Percentiles rank a stretch among this genome's conserved stretches.
Conservation (phyloP, 2,797 vertebrate species). For the Macropodus opercularis region DNA sequence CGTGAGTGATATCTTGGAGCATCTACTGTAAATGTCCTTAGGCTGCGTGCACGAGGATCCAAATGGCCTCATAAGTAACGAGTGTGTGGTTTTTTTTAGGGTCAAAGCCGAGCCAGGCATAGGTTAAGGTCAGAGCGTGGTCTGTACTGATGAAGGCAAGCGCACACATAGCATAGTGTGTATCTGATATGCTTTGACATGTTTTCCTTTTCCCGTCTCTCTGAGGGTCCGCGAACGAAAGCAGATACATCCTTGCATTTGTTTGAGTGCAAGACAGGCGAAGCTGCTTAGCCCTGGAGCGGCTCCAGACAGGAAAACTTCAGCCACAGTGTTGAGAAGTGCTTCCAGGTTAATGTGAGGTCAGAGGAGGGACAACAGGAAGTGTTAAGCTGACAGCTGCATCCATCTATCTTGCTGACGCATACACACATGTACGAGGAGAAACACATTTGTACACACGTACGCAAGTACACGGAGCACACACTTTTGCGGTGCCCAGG, state of each 20-base stretch:
- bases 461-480: conserved; percentile 1
- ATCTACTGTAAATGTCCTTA: neutral
- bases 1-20: neutral
- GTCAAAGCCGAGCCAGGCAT: neutral
- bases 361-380: conserved; percentile 53
- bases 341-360: conserved; percentile 70
- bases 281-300: conserved; percentile 52
- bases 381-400: conserved; percentile 64
- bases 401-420: conserved; percentile 57
- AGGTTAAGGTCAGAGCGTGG: neutral
- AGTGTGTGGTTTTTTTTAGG: neutral
- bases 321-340: conserved; percentile 64
- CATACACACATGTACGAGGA: conserved; percentile 10
- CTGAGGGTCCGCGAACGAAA: conserved; percentile 23
- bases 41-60: no score
- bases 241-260: conserved; percentile 25
- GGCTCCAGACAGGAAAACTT: conserved; percentile 65
- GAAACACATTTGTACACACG: conserved; percentile 9
- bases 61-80: neutral
- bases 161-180: neutral
- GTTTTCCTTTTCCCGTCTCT: conserved; percentile 37
- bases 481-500: conserved; percentile 37
- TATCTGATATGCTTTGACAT: conserved; percentile 27
- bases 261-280: conserved; percentile 20
- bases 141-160: neutral